Conservation (phyloP, 2,797 vertebrate species). For the Lithobates sylvaticus region DNA sequence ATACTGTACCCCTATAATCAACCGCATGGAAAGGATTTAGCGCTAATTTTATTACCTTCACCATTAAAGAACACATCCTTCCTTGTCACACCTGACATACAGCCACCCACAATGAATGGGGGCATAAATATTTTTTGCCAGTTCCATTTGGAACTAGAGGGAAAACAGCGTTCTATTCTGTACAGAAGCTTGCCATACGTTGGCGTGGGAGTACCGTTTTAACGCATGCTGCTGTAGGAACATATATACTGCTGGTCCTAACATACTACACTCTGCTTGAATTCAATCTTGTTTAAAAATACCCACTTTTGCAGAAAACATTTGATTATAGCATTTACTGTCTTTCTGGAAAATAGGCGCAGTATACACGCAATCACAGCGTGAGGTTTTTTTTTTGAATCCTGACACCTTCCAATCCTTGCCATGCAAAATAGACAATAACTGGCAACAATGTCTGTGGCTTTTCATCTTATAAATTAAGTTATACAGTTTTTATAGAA, state of each 20-base stretch:
- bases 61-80: background rate
- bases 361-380: conserved; percentile 13
- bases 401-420: conserved; percentile 33
- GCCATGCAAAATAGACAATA: conserved; percentile 41
- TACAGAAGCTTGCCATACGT: conserved; percentile 21
- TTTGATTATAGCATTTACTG: conserved; percentile 33
- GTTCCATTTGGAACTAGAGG: background rate
- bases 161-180: background rate
- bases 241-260: conserved; percentile 29
- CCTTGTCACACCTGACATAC: background rate
- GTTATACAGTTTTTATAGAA: conserved; percentile 44
- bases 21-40: background rate
- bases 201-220: conserved; percentile 17
- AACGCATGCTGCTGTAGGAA: conserved; percentile 25
- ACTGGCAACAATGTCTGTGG: conserved; percentile 1
- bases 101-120: background rate
- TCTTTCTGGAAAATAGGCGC: conserved; percentile 15
- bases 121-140: conserved; percentile 7
- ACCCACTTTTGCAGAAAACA: conserved; percentile 25
- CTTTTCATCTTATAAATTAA: conserved; percentile 52
- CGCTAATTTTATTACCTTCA: background rate
- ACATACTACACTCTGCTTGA: conserved; percentile 46
- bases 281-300: conserved; percentile 48
- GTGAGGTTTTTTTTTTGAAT: conserved; percentile 31
- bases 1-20: background rate